These are phyloP conservation scores for Turnix velox DNA, from an alignment of 2,113 vertebrate species.

Conservation along the genomic window DNA sequence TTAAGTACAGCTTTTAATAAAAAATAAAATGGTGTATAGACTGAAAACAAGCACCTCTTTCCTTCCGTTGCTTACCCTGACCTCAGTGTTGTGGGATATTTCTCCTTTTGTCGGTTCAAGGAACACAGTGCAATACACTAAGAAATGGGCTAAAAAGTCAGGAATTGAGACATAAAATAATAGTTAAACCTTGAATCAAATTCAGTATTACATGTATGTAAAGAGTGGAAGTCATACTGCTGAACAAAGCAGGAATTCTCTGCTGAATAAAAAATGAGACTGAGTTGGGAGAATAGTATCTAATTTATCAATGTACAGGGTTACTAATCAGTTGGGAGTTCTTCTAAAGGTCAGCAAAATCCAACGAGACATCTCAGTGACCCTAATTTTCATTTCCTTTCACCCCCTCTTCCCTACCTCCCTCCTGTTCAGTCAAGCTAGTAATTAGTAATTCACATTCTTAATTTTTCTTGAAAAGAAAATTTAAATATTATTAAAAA, in stretches of 20 bases:
- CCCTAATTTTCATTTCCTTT: not conserved
- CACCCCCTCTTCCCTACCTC: not conserved
- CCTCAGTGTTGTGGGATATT: not conserved
- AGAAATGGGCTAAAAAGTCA: not conserved
- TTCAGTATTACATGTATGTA: not conserved
- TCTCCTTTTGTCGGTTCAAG: not conserved
- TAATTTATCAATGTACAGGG: conserved; percentile 28
- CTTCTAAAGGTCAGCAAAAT: conserved; percentile 29
- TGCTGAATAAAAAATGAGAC: conserved; percentile 57
- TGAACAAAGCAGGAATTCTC: conserved; percentile 26
- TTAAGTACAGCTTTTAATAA: not conserved
- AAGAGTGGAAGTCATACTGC: not conserved
- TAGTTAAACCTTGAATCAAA: not conserved
- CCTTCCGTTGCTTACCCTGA: not conserved
- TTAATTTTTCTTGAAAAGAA: not conserved
- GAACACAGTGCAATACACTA: not conserved
- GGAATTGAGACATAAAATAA: not conserved
- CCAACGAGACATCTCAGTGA: not conserved
- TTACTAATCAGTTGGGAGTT: conserved; percentile 39
- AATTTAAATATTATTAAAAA: conserved; percentile 10
- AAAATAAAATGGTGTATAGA: not conserved
- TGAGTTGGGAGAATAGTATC: not conserved
- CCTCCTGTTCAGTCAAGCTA: not conserved
- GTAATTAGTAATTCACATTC: not conserved
- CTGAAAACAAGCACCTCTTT: not conserved